Evolutionary conservation across 2,113 vertebrate species (phyloP), one percentile per base, ranked within the genome.

Genomic region (Esox niger): DNA sequence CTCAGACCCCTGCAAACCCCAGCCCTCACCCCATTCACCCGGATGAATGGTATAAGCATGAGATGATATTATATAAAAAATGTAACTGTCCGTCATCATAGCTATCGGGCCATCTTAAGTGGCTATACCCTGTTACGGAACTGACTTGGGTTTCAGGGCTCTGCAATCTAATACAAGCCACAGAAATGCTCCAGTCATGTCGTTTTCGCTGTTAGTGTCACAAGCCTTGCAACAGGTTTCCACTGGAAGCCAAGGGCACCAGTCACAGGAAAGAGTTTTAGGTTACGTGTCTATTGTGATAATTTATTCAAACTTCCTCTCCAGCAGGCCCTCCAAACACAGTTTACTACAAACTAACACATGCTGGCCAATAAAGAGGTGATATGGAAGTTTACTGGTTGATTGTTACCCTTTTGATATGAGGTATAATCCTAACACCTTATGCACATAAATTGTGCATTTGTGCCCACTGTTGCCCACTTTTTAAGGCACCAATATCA

Each of bases 81-180:
- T 86, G 78, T 30, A 91, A 86, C 74, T 73, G 77, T 85, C 86
- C 78, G 82, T 90, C 88, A 87, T 78, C 69, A 11, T 33, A 78
- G 80, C 83, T 90, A 91, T 91, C 90, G 82, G 61, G 71, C 83
- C 84, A 91, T 91, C 88, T 91, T 91, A 91, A 90, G 88, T 91
- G 90, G 86, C 88, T 88, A 83, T 87, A 89, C 89, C 85, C 80
- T 86, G 87, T 91, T 90, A 90, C 88, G 79, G 82, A 73, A 73
- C 70, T 26, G 86, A 86, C 76, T 92, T 88, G 74, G 77, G 78
- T 91, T 92, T 90, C 90, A 89, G 79, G 67, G 78, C 73, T 79
- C 56, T 88, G 91, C 88, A 92, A 91, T 88, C 78, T 83, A 90
- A 91, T 90, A 85, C 88, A 88, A 76, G 83, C 76, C 71, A 62